These are phyloP conservation scores for Caerostris extrusa DNA, from an alignment of 1,140 invertebrate species.

Conservation along the genomic window DNA sequence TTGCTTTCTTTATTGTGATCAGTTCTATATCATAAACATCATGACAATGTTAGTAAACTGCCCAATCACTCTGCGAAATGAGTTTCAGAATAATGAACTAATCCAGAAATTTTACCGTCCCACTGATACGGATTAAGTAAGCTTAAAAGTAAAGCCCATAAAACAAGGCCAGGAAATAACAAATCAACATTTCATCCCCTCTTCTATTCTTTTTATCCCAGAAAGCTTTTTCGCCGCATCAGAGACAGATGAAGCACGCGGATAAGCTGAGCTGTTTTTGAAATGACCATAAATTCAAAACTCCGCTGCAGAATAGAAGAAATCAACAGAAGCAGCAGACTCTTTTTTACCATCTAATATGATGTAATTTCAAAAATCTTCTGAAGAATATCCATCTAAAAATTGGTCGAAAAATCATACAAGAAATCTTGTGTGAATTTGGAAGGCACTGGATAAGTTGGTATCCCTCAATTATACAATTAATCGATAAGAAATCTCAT, in stretches of 20 bases:
- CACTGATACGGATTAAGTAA: neutral
- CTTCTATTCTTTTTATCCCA: neutral
- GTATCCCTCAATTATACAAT: too few species aligned
- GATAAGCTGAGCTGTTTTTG: constrained; percentile 4
- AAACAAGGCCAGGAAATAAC: neutral
- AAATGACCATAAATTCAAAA: constrained; percentile 44
- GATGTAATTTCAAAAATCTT: too few species aligned
- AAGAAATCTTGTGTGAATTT: too few species aligned
- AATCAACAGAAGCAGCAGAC: neutral
- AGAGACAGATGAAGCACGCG: neutral
- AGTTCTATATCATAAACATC: too few species aligned
- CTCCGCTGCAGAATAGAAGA: neutral
- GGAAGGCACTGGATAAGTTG: too few species aligned
- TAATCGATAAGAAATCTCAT: too few species aligned
- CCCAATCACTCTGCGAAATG: too few species aligned
- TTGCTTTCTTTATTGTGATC: too few species aligned
- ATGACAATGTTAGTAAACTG: too few species aligned
- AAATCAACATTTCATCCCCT: neutral
- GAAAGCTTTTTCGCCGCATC: neutral
- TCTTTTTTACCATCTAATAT: too few species aligned
- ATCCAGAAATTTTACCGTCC: neutral
- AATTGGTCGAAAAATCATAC: too few species aligned
- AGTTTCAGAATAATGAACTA: neutral
- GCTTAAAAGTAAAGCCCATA: neutral
- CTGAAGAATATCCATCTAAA: too few species aligned